Base-by-base conservation (phyloP, 2,113 vertebrate genomes). In the Callithrix jacchus region DNA sequence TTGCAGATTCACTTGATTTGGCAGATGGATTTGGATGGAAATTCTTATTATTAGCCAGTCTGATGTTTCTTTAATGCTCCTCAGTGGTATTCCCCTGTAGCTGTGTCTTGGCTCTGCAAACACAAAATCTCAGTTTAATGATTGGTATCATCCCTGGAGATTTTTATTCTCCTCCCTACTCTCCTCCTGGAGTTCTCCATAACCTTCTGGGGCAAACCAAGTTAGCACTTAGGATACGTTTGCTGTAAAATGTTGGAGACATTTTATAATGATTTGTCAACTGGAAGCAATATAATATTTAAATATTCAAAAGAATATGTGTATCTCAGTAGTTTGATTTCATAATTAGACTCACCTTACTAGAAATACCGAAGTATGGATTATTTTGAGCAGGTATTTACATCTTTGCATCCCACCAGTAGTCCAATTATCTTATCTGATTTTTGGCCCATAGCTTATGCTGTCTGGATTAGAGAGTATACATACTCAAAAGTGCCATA, bases 61-160 rank as follows among this genome's bases (percentile, higher is more conserved):
- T 96, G 91, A 95, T 97, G 79, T 89, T 97, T 97, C 94, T 92
- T 97, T 97, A 97, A 97, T 97, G 89, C 79, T 97, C 74, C 74
- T 97, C 6, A 0, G 77, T 83, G 54, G 88, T 96, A 94, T 97
- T 97, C 58, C 87, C 96, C 94, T 2, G 0, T 94, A 97, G 88
- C 95, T 96, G 96, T 76, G 79, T 91, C 89, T 95, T 95, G 82
- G 86, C 84, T 96, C 68, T 96, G 88, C 68, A 97, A 98, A 98
- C 91, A 93, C 86, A 87, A 97, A 95, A 95, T 87, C 73, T 96
- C 93, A 86, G 82, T 96, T 97, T 97, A 98, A 97, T 97, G 95
- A 98, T 80, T 96, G 74, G 54, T 89, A 77, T 70, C 68, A 4
- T 98, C 97, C 89, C 80, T 96, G 37, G 93, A 96, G 91, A 94